A percentile compares a stretch with the other conserved stretches of the same genome.
These are phyloP conservation scores for Nemotelus nigrinus DNA, from an alignment of 2,888 invertebrate species.

Conservation along the genomic window DNA sequence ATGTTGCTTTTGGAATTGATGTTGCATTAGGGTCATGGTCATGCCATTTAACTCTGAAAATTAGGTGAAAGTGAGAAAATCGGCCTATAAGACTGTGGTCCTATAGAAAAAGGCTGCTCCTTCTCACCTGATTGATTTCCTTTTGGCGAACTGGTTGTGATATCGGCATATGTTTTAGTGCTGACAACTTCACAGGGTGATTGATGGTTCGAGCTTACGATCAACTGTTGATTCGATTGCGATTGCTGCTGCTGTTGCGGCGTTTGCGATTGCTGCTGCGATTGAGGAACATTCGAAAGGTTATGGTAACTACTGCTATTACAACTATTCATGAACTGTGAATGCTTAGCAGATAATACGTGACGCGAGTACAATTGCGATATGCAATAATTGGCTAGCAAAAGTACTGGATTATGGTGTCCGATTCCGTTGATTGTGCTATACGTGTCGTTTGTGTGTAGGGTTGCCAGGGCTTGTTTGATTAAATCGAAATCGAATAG, in stretches of 20 bases:
- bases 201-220: constrained; percentile 51
- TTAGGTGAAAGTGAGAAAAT: constrained; percentile 23
- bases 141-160: constrained; percentile 57
- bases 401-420: constrained; percentile 75
- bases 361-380: constrained; percentile 76
- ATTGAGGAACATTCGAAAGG: constrained; percentile 50
- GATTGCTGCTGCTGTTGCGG: constrained; percentile 60
- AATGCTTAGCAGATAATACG: constrained; percentile 64
- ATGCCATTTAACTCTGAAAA: constrained; percentile 52
- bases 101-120: neutral
- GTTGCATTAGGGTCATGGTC: constrained; percentile 52
- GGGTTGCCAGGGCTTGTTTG: constrained; percentile 73
- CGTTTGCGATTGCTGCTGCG: constrained; percentile 54
- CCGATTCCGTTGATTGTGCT: constrained; percentile 56
- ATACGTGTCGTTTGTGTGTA: constrained; percentile 68
- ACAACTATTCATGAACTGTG: constrained; percentile 69
- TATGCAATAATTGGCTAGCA: constrained; percentile 81
- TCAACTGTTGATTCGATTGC: constrained; percentile 54
- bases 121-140: constrained; percentile 52
- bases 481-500: constrained; percentile 75
- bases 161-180: constrained; percentile 58
- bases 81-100: neutral
- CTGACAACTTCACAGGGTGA: constrained; percentile 53
- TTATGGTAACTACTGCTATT: constrained; percentile 57
- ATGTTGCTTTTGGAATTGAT: constrained; percentile 52